Evolutionary conservation across 1,140 invertebrate species (phyloP).

Genomic region (Leptoteleia sp.): DNA sequence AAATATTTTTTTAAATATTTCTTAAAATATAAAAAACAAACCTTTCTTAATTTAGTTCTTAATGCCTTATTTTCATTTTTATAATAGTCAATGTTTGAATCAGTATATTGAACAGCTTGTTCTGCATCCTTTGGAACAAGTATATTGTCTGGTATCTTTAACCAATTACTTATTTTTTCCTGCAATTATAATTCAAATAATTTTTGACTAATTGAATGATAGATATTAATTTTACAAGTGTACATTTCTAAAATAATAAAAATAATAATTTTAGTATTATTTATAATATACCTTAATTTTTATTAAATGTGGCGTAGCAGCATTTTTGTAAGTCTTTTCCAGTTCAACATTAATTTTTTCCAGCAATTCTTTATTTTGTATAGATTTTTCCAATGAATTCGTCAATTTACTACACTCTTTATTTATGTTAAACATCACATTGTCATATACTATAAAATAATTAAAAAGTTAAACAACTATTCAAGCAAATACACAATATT

Average conservation of each 20-base stretch:
- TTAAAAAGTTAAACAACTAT: constrained; percentile 1
- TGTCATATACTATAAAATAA: not conserved
- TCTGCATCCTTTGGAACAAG: constrained; percentile 22
- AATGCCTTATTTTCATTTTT: not conserved
- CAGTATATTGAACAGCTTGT: constrained; percentile 18
- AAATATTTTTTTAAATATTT: constrained; percentile 1
- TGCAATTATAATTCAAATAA: constrained; percentile 15
- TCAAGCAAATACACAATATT: too few relatives aligned
- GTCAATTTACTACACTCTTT: constrained; percentile 3
- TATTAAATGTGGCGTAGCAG: constrained; percentile 2
- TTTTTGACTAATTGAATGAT: too few relatives aligned
- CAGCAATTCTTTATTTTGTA: constrained; percentile 3
- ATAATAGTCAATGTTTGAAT: constrained; percentile 13
- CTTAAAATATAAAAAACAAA: constrained; percentile 1
- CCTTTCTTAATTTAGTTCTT: constrained; percentile 15
- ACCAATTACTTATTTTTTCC: constrained; percentile 17
- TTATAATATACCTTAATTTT: constrained; percentile 20
- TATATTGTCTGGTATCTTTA: constrained; percentile 31
- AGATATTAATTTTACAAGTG: too few relatives aligned
- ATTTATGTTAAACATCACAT: not conserved
- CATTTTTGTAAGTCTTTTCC: constrained; percentile 3
- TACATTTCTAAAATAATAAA: too few relatives aligned
- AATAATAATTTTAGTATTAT: too few relatives aligned
- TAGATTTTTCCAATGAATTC: not conserved
- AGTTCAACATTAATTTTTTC: not conserved